A percentile compares a stretch with the other conserved stretches of the same genome.
phyloP scores from a whole-genome alignment of 23 tunicate genomes.

The Ciona savignyi region DNA sequence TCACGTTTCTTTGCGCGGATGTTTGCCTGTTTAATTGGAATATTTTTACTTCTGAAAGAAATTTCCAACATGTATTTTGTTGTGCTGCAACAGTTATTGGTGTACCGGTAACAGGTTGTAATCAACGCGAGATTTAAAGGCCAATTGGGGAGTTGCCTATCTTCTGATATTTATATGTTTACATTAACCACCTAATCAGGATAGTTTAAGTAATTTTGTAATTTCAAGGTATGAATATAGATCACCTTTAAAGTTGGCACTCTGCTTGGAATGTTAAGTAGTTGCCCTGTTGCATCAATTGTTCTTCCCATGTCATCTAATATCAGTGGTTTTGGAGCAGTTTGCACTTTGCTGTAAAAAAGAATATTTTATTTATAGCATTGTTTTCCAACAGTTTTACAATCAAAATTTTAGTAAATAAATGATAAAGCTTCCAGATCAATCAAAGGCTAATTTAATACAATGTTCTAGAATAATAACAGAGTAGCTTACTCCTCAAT shows the following conservation, averaged over 20 bases:
- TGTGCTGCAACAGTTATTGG: too few species aligned
- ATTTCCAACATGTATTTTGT: too few species aligned
- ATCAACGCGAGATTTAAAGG: too few species aligned
- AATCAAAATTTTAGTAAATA: too few species aligned
- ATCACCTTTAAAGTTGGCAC: slow-evolving; percentile 80
- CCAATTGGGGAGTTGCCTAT: too few species aligned
- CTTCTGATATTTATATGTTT: too few species aligned
- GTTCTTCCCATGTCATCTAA: slow-evolving; percentile 86
- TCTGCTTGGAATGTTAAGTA: slow-evolving; percentile 72
- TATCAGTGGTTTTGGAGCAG: slow-evolving; percentile 70
- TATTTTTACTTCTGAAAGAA: background rate
- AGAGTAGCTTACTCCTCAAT: slow-evolving; percentile 1
- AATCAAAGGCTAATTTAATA: too few species aligned
- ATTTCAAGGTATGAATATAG: background rate
- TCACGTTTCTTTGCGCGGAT: slow-evolving; percentile 92
- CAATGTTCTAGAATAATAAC: too few species aligned
- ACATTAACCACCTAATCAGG: too few species aligned
- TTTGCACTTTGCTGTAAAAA: background rate
- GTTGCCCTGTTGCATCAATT: slow-evolving; percentile 76
- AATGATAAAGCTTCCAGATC: too few species aligned
- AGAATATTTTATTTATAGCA: background rate
- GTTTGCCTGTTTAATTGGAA: slow-evolving; percentile 43
- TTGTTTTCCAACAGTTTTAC: background rate
- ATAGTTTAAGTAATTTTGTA: too few species aligned
- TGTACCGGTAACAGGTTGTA: too few species aligned